Evolutionary conservation across 2,888 invertebrate genomes (phyloP), one percentile per base, ranked within the genome.

Genomic region (Drosophila greeni): DNA sequence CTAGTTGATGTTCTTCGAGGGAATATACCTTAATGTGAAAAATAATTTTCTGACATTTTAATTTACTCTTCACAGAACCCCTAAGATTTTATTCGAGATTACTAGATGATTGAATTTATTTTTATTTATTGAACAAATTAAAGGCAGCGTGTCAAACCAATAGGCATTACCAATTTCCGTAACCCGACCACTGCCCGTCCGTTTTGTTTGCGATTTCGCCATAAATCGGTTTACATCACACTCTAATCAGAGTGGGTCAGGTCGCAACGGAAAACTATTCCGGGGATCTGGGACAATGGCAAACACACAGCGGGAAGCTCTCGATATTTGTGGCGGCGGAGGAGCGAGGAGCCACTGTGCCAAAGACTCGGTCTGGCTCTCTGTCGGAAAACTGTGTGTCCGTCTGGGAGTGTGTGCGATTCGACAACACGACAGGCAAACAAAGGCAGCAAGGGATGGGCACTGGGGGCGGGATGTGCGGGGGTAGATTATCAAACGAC

Each of bases 401-500:
- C 58, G 24, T 62, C 40, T 42, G 42, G 23, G 24, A 26, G 59
- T 59, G 29, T 64, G 40, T 64, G 65, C 45, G 29, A 37, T 26
- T 62, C 31, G 51, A 58, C 43, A 49, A 51, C 37, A 58, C 68
- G 51, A 52, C 47, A 45, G 54, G 60, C 61, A 52, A 70, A 70
- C 70, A 65, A 62, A 53, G 26, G 69, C 65, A 23, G 42, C 61
- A 72, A 65, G 66, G 66, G 77, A 67, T 65, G 73, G 66, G 59
- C 43, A 58, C n/a, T 48, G 39, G 39, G 5, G 39, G 70, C 57
- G 40, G 65, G 77, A 62, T 66, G 70, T 62, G 59, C 59, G 73
- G 72, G 58, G 62, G 53, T 64, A 78, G 82, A 79, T 79, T 79
- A 79, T 79, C 76, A 72, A 66, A 59, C 66, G 66, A 62, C 84